Evolutionary conservation across 2,888 invertebrate species (phyloP).

Genomic region (Trissoscelio sp.): DNA sequence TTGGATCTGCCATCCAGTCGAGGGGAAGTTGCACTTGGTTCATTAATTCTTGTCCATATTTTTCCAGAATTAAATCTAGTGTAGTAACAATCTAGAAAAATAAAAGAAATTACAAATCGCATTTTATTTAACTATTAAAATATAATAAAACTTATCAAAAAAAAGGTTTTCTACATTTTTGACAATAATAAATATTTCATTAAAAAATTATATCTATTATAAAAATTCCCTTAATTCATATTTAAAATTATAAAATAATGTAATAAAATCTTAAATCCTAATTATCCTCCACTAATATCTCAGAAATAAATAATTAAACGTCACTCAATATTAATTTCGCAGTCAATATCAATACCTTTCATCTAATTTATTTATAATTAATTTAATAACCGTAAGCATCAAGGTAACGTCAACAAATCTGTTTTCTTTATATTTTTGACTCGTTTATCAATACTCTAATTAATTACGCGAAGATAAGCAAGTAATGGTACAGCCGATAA

Average conservation of each 20-base stretch:
- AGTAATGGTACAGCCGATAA: conserved; percentile 49
- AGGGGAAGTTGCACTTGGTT: conserved; percentile 75
- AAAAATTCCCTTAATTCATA: no score
- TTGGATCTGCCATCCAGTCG: conserved; percentile 87
- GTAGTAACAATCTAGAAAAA: conserved; percentile 75
- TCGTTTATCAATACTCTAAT: conserved; percentile 41
- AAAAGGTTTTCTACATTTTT: no score
- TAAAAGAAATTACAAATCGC: no score
- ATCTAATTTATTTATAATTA: conserved; percentile 25
- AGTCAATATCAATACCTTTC: background rate
- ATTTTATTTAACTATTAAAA: no score
- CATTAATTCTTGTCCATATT: conserved; percentile 73
- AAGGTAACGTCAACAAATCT: conserved; percentile 18
- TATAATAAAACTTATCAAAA: no score
- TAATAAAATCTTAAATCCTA: no score
- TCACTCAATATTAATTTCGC: no score
- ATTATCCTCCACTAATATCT: no score
- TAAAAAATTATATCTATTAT: no score
- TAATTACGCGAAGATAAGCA: conserved; percentile 52
- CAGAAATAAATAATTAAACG: no score
- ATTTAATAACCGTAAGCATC: conserved; percentile 14
- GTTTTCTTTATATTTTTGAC: conserved; percentile 11
- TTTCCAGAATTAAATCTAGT: conserved; percentile 75
- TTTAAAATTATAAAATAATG: no score
- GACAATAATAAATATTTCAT: no score